These are phyloP conservation scores for Mimas tiliae DNA, from an alignment of 2,888 invertebrate species.

Conservation along the genomic window DNA sequence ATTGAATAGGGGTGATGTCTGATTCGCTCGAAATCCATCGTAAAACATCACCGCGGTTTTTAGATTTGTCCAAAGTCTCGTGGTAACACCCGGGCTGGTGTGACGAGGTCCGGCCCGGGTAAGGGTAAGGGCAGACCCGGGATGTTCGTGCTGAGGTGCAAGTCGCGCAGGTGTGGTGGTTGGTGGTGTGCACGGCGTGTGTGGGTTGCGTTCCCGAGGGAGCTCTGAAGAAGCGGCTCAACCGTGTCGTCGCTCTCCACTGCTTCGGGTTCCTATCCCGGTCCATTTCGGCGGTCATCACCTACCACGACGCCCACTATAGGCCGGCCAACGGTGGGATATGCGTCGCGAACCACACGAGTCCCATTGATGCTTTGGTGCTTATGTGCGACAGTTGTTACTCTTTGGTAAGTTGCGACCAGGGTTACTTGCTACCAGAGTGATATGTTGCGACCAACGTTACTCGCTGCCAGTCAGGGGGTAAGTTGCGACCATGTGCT, in stretches of 20 bases:
- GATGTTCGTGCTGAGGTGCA: neutral
- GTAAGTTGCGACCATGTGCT: neutral
- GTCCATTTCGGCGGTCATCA: slow-evolving; percentile 94
- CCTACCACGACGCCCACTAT: slow-evolving; percentile 94
- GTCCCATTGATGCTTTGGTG: slow-evolving; percentile 98
- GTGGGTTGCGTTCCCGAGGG: slow-evolving; percentile 94
- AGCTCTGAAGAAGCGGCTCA: slow-evolving; percentile 90
- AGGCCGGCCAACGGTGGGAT: slow-evolving; percentile 92
- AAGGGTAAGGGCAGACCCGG: neutral
- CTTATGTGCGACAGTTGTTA: slow-evolving; percentile 99
- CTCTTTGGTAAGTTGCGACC: slow-evolving; percentile 92
- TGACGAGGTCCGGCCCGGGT: too few species aligned
- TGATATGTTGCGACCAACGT: neutral
- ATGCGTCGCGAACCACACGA: slow-evolving; percentile 99
- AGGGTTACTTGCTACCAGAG: neutral
- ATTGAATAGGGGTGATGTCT: too few species aligned
- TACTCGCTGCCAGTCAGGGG: too few species aligned
- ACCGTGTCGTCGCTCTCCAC: slow-evolving; percentile 92
- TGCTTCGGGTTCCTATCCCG: slow-evolving; percentile 97
- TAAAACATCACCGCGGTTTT: neutral
- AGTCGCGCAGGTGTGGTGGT: slow-evolving; percentile 91
- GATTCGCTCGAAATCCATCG: too few species aligned
- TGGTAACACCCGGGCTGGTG: neutral
- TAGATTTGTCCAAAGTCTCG: neutral
- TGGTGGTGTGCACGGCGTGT: slow-evolving; percentile 93